Percentiles rank a stretch among this genome's conserved stretches.
phyloP scores from a whole-genome alignment of 2,888 invertebrate genomes.

The Heteromyza rotundicornis region DNA sequence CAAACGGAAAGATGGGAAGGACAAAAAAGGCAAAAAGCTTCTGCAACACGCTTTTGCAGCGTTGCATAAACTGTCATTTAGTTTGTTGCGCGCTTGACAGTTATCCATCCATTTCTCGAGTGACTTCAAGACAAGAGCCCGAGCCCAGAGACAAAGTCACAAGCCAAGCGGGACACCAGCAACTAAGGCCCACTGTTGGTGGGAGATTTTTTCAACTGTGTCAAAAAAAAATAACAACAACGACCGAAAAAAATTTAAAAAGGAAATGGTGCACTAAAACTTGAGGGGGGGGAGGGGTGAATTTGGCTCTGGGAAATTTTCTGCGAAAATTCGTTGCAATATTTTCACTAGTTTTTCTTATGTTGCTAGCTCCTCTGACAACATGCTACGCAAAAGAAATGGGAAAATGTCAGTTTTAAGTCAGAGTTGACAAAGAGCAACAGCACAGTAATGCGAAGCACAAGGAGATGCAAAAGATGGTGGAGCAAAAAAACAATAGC shows the following conservation, averaged over 20 bases:
- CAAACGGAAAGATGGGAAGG: not conserved
- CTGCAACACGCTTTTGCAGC: conserved; percentile 18
- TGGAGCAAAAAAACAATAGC: conserved; percentile 17
- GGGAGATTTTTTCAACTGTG: too few relatives aligned
- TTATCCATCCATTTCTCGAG: conserved; percentile 42
- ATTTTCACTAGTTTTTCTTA: not conserved
- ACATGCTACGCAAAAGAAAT: conserved; percentile 11
- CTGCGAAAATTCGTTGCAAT: conserved; percentile 10
- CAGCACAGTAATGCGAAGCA: not conserved
- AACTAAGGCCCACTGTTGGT: too few relatives aligned
- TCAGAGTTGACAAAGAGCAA: conserved; percentile 20
- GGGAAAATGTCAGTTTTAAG: conserved; percentile 17
- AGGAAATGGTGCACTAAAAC: not conserved
- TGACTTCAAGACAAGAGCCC: conserved; percentile 18
- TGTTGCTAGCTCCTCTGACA: conserved; percentile 7
- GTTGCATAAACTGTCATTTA: conserved; percentile 50
- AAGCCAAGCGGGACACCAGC: conserved; percentile 2
- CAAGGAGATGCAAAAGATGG: not conserved
- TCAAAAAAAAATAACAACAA: conserved; percentile 14
- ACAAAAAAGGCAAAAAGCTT: not conserved
- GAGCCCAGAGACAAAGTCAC: not conserved
- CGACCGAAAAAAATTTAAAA: not conserved
- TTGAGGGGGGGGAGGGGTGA: not conserved
- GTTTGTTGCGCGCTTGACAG: conserved; percentile 47
- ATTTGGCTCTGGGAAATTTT: conserved; percentile 6